phyloP scores from a whole-genome alignment of 2,797 vertebrate species.

The Centroberyx gerrardi region DNA sequence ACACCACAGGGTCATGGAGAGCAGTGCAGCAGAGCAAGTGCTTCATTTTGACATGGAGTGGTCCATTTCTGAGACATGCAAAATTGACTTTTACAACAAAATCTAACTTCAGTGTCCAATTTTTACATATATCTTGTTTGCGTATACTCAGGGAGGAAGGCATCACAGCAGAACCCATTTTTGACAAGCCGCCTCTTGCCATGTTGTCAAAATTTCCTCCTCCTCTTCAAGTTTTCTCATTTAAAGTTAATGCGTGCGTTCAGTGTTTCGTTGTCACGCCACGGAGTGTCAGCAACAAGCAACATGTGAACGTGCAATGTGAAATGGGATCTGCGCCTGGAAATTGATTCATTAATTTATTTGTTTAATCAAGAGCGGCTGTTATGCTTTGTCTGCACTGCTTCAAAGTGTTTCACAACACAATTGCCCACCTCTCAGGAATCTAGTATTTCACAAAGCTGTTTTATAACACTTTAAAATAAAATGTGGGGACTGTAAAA shows the following conservation, averaged over 20 bases:
- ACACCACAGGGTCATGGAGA: constrained; percentile 2
- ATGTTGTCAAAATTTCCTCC: too few species aligned
- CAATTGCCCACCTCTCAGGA: too few species aligned
- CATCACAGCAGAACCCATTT: too few species aligned
- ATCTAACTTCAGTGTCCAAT: too few species aligned
- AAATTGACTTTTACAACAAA: too few species aligned
- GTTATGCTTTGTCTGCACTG: background rate
- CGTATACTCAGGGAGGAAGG: too few species aligned
- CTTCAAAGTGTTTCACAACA: background rate
- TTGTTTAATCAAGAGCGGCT: background rate
- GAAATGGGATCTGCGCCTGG: background rate
- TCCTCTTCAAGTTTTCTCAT: too few species aligned
- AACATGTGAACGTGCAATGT: background rate
- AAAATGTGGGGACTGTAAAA: background rate
- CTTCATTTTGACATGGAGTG: background rate
- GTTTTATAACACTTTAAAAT: background rate
- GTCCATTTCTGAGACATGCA: constrained; percentile 9
- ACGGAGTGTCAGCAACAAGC: background rate
- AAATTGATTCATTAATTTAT: background rate
- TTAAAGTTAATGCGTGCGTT: too few species aligned
- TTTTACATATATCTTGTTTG: too few species aligned
- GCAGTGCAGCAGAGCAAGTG: background rate
- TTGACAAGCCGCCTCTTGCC: too few species aligned
- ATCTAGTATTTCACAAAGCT: background rate
- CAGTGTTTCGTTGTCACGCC: too few species aligned